phyloP scores from a whole-genome alignment of 1,140 invertebrate genomes.

The Sycobia sp. region DNA sequence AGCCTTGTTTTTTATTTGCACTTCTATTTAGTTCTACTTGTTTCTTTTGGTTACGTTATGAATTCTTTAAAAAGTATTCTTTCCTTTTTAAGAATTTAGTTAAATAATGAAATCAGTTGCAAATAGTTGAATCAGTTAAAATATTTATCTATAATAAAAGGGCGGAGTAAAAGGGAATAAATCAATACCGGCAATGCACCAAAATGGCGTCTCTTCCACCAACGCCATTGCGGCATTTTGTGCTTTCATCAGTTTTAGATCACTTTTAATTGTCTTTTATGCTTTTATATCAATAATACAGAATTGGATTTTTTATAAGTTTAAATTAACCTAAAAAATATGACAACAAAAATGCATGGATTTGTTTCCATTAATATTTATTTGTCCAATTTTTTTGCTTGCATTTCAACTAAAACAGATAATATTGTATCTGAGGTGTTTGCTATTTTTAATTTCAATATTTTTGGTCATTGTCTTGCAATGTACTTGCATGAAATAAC shows the following conservation, averaged over 20 bases:
- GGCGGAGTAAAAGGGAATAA: neutral
- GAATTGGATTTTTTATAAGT: neutral
- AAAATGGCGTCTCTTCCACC: conserved; percentile 26
- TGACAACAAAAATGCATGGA: neutral
- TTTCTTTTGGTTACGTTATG: neutral
- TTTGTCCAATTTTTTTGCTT: neutral
- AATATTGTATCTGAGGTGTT: neutral
- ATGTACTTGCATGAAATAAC: too few relatives aligned
- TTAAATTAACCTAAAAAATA: neutral
- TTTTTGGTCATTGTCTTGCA: too few relatives aligned
- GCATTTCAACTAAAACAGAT: neutral
- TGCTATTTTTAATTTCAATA: neutral
- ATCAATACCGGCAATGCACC: conserved; percentile 30
- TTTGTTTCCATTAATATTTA: neutral
- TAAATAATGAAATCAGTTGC: neutral
- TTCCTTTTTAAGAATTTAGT: neutral
- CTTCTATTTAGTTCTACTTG: neutral
- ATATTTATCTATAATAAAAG: too few relatives aligned
- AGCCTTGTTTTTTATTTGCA: neutral
- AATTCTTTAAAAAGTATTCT: neutral
- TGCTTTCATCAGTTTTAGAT: too few relatives aligned
- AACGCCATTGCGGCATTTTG: conserved; percentile 21
- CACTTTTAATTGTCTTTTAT: neutral
- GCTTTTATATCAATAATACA: neutral
- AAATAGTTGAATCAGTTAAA: neutral